Evolutionary conservation across 2,888 invertebrate species (phyloP).

Genomic region (Ctenicera cuprea): DNA sequence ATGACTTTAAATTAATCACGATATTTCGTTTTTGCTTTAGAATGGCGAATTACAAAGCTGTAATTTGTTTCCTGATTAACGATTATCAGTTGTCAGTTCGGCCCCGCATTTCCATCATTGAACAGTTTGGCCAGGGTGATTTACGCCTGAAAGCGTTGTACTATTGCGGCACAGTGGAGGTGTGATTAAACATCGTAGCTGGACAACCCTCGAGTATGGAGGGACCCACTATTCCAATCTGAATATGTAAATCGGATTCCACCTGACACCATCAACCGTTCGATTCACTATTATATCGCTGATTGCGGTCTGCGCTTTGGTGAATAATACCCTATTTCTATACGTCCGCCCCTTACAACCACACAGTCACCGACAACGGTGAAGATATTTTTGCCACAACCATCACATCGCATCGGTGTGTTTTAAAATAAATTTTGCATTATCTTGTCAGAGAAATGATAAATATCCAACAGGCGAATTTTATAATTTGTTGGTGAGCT

Average conservation of each 20-base stretch:
- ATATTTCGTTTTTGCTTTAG: constrained; percentile 30
- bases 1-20: constrained; percentile 24
- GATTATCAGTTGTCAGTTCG: constrained; percentile 40
- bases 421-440: constrained; percentile 4
- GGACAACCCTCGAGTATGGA: constrained; percentile 29
- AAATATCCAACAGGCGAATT: not conserved
- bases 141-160: constrained; percentile 34
- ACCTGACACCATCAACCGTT: constrained; percentile 33
- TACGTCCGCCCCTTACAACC: constrained; percentile 12
- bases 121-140: constrained; percentile 35
- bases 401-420: not conserved
- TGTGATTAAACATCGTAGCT: constrained; percentile 37
- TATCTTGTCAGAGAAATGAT: not conserved
- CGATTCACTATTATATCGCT: constrained; percentile 28
- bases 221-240: constrained; percentile 25
- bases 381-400: constrained; percentile 17
- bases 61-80: constrained; percentile 34
- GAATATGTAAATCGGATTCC: constrained; percentile 30
- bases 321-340: constrained; percentile 31
- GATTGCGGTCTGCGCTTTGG: constrained; percentile 23
- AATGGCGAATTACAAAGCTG: constrained; percentile 27
- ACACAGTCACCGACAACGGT: not conserved
- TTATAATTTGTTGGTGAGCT: no score
- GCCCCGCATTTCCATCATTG: constrained; percentile 39
- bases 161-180: constrained; percentile 35